These are phyloP conservation scores for Phoeniculus purpureus DNA, from an alignment of 2,797 vertebrate species.

Conservation along the genomic window DNA sequence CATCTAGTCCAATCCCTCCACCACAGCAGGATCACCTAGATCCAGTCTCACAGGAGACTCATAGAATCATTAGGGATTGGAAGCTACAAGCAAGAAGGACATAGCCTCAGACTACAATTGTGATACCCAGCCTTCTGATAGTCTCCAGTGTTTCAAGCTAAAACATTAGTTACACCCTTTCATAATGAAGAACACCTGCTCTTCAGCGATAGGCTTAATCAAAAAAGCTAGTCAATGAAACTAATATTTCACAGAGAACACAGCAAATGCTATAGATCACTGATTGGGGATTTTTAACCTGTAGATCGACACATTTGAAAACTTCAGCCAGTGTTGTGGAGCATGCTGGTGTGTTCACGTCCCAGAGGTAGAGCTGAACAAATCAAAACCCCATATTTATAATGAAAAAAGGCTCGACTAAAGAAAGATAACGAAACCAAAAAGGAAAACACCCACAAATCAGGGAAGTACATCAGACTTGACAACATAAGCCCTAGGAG, in stretches of 20 bases:
- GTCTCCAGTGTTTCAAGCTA: neutral
- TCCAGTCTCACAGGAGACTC: no score
- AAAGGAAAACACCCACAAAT: neutral
- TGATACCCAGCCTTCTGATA: neutral
- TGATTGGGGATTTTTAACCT: neutral
- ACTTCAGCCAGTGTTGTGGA: neutral
- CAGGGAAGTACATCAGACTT: neutral
- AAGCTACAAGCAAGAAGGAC: neutral
- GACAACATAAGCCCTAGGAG: neutral
- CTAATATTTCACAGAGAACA: neutral
- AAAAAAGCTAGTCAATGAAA: neutral
- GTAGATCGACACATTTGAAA: neutral
- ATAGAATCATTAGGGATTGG: no score
- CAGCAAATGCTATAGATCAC: neutral
- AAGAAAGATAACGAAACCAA: neutral
- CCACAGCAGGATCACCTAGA: no score
- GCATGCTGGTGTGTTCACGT: accelerated
- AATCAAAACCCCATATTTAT: neutral
- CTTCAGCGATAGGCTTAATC: neutral
- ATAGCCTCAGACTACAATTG: neutral
- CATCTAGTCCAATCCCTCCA: no score
- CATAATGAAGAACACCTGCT: neutral
- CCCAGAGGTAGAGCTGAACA: neutral
- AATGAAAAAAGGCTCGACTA: neutral
- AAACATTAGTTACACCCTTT: neutral